Percentiles rank a stretch among this genome's conserved stretches.
These are phyloP conservation scores for Scaptomyza cyrtandrae DNA, from an alignment of 2,888 invertebrate genomes.

Conservation along the genomic window DNA sequence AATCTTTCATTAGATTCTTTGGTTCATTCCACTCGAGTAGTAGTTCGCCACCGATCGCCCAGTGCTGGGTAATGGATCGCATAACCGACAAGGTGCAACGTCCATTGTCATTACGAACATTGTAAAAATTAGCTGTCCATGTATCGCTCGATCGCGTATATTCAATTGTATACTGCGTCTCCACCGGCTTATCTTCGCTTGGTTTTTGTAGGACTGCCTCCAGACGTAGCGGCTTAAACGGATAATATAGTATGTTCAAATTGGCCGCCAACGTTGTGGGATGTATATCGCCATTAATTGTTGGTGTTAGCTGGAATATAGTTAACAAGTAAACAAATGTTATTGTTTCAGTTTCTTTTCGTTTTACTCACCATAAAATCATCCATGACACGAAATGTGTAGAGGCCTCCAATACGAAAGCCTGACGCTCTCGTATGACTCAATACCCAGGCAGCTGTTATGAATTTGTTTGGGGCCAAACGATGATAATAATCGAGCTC, in stretches of 20 bases:
- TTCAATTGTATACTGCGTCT: constrained; percentile 79
- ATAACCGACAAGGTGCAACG: constrained; percentile 81
- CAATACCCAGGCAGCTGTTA: constrained; percentile 80
- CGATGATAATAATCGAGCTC: constrained; percentile 79
- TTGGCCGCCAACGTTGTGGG: constrained; percentile 83
- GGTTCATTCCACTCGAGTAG: constrained; percentile 81
- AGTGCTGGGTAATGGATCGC: constrained; percentile 78
- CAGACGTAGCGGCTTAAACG: constrained; percentile 71
- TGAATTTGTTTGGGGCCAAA: constrained; percentile 79
- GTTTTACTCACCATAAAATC: constrained; percentile 78
- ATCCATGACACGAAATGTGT: constrained; percentile 69
- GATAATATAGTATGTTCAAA: constrained; percentile 81
- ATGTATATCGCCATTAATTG: constrained; percentile 83
- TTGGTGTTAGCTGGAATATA: constrained; percentile 79
- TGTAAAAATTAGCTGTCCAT: constrained; percentile 79
- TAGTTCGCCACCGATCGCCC: constrained; percentile 82
- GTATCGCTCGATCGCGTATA: constrained; percentile 75
- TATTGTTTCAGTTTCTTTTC: too few relatives aligned
- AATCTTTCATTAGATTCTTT: constrained; percentile 61
- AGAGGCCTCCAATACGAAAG: constrained; percentile 83
- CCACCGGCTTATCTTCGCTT: constrained; percentile 54
- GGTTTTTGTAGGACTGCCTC: constrained; percentile 78
- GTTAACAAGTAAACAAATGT: background rate
- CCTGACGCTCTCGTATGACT: constrained; percentile 83
- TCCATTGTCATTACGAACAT: constrained; percentile 75